These are phyloP conservation scores for Drosophila kambysellisi DNA, from an alignment of 2,888 invertebrate species.

Conservation along the genomic window DNA sequence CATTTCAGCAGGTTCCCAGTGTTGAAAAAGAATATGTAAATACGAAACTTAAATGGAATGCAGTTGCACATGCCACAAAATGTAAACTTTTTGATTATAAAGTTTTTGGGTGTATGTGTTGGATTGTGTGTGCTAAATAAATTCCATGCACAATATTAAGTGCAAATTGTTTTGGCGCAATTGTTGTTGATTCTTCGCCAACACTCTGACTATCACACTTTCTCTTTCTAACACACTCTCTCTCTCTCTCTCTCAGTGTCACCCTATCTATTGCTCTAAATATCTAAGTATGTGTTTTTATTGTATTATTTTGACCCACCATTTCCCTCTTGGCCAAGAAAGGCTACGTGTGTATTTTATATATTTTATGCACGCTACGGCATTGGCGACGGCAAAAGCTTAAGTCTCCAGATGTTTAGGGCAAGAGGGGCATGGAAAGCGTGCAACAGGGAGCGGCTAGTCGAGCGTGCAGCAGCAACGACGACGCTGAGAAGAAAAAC, in stretches of 20 bases:
- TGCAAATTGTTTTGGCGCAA: conserved; percentile 75
- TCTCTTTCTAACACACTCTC: background rate
- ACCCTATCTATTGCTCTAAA: background rate
- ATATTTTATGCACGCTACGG: conserved; percentile 66
- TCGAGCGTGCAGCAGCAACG: conserved; percentile 27
- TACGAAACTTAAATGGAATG: conserved; percentile 72
- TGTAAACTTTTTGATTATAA: conserved; percentile 77
- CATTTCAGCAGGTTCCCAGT: conserved; percentile 32
- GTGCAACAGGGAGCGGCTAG: conserved; percentile 10
- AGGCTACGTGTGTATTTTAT: conserved; percentile 43
- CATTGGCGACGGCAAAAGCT: conserved; percentile 46
- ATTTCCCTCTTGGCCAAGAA: background rate
- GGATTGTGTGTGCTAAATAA: conserved; percentile 55
- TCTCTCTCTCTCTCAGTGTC: no score
- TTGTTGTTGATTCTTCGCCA: conserved; percentile 51
- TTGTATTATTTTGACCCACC: conserved; percentile 1
- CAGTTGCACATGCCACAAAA: conserved; percentile 61
- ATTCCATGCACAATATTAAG: conserved; percentile 72
- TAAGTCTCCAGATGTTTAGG: conserved; percentile 18
- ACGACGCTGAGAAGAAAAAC: background rate
- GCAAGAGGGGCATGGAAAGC: conserved; percentile 1
- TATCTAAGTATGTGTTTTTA: conserved; percentile 4
- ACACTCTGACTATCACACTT: conserved; percentile 1
- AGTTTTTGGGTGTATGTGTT: conserved; percentile 41
- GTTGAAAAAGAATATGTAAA: conserved; percentile 64